Conservation (phyloP, 1,140 invertebrate species). For the Scaptomyza graminum region DNA sequence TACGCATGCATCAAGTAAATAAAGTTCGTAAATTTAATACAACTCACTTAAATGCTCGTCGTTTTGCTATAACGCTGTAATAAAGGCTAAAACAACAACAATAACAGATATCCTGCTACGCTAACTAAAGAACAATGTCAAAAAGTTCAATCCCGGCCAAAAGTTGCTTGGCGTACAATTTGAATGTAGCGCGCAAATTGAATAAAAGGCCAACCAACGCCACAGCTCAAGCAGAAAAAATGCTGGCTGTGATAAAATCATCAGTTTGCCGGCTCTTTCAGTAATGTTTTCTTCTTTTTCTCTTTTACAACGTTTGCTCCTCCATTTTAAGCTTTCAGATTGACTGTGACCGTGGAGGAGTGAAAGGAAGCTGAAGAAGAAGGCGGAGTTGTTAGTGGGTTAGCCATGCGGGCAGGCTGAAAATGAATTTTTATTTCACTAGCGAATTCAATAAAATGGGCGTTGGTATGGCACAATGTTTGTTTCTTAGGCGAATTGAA, state of each 20-base stretch:
- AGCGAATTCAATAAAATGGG: slow-evolving; percentile 66
- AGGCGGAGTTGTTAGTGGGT: background rate
- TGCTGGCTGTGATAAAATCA: slow-evolving; percentile 72
- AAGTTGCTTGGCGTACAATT: slow-evolving; percentile 54
- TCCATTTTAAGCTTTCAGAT: slow-evolving; percentile 26
- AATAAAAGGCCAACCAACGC: slow-evolving; percentile 68
- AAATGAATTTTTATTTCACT: slow-evolving; percentile 70
- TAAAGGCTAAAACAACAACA: background rate
- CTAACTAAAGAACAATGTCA: slow-evolving; percentile 49
- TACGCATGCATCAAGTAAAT: background rate
- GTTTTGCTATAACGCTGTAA: slow-evolving; percentile 47
- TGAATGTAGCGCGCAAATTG: slow-evolving; percentile 69
- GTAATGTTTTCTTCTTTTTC: slow-evolving; percentile 17
- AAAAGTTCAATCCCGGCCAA: slow-evolving; percentile 64
- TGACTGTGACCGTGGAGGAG: slow-evolving; percentile 5
- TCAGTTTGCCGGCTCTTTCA: slow-evolving; percentile 54
- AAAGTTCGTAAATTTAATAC: background rate
- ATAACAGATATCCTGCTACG: background rate
- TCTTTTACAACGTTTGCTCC: slow-evolving; percentile 3
- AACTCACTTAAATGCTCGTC: slow-evolving; percentile 28
- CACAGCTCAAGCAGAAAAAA: slow-evolving; percentile 70
- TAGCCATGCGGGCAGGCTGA: slow-evolving; percentile 19
- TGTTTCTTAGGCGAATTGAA: slow-evolving; percentile 11
- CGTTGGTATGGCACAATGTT: slow-evolving; percentile 6
- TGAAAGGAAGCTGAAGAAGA: background rate